These are phyloP conservation scores for Napeogenes sylphis DNA, from an alignment of 2,888 invertebrate species.

Conservation along the genomic window DNA sequence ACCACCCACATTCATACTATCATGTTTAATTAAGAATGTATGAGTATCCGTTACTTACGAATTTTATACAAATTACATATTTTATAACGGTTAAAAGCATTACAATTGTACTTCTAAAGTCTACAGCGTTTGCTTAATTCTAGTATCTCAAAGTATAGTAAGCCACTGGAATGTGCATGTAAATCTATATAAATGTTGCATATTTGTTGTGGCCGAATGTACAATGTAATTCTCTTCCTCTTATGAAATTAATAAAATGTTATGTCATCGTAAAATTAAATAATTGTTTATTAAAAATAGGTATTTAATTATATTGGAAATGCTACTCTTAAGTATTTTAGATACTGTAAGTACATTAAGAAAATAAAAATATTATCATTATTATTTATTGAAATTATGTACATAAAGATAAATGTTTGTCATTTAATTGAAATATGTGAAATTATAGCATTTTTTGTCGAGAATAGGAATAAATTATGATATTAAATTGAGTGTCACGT, in stretches of 20 bases:
- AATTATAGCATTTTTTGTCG: neutral
- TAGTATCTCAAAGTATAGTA: slow-evolving; percentile 4
- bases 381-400: neutral
- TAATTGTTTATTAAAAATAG: slow-evolving; percentile 2
- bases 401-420: neutral
- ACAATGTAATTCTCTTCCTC: slow-evolving; percentile 8
- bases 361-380: slow-evolving; percentile 3
- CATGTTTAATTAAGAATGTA: no score
- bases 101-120: neutral
- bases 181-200: slow-evolving; percentile 2
- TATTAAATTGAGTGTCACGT: neutral
- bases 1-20: neutral
- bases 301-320: neutral
- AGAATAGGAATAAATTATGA: neutral
- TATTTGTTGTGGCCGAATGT: slow-evolving; percentile 5
- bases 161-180: slow-evolving; percentile 1
- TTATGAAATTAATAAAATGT: slow-evolving; percentile 6
- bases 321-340: slow-evolving; percentile 1
- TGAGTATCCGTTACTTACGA: neutral
- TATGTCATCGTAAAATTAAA: neutral
- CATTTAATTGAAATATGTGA: slow-evolving; percentile 1
- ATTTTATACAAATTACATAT: neutral
- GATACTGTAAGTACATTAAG: neutral
- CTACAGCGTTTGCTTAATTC: slow-evolving; percentile 1
- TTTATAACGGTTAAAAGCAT: neutral